A percentile compares a stretch with the other conserved stretches of the same genome.
phyloP scores from a whole-genome alignment of 2,797 vertebrate species.

The Poecilia velifera region DNA sequence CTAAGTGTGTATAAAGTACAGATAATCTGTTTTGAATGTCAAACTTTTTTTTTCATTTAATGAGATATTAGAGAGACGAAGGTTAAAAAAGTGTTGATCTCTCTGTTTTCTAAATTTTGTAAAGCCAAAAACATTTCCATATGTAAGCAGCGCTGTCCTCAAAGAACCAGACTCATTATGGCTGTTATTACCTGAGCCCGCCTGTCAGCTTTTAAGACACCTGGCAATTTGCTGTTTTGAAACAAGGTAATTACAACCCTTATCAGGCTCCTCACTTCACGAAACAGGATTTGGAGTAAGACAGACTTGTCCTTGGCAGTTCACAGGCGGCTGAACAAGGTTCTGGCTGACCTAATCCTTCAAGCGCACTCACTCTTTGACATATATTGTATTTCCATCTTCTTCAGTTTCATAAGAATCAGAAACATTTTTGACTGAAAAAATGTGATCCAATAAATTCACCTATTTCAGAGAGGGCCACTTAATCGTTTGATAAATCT shows the following conservation, averaged over 20 bases:
- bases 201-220: slow-evolving; percentile 71
- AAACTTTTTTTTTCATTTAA: neutral
- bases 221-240: slow-evolving; percentile 71
- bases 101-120: slow-evolving; percentile 31
- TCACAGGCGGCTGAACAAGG: slow-evolving; percentile 57
- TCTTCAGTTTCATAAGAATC: slow-evolving; percentile 43
- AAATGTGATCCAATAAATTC: slow-evolving; percentile 22
- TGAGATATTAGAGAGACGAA: neutral
- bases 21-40: neutral
- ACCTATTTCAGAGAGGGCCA: neutral
- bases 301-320: slow-evolving; percentile 52
- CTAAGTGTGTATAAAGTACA: neutral
- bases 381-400: slow-evolving; percentile 28
- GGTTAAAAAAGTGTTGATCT: neutral
- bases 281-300: slow-evolving; percentile 67
- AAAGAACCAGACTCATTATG: slow-evolving; percentile 72
- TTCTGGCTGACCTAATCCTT: slow-evolving; percentile 57
- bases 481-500: neutral
- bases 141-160: slow-evolving; percentile 52
- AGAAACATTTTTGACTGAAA: slow-evolving; percentile 55
- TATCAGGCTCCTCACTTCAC: slow-evolving; percentile 72
- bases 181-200: slow-evolving; percentile 67
- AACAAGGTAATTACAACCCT: slow-evolving; percentile 77
- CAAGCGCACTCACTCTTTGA: slow-evolving; percentile 58
- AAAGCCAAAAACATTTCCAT: slow-evolving; percentile 67